These are phyloP conservation scores for Sarcophaga carnaria DNA, from an alignment of 2,888 invertebrate species.

Conservation along the genomic window DNA sequence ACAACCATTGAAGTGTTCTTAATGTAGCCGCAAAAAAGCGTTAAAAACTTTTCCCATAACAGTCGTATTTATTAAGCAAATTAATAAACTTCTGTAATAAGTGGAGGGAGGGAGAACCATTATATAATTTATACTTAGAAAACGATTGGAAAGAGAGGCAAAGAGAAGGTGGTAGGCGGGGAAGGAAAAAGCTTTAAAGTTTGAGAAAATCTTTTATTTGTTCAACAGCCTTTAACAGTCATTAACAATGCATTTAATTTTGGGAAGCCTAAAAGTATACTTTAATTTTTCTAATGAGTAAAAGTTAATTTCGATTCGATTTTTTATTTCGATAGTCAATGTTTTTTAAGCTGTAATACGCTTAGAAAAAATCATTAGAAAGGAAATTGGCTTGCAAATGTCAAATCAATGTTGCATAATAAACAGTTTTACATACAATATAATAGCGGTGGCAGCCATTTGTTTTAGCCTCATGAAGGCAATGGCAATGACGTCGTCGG, in stretches of 20 bases:
- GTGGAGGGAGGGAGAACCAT: not conserved
- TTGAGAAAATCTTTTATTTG: not conserved
- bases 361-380: constrained; percentile 20
- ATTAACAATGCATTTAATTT: not conserved
- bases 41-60: constrained; percentile 23
- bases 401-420: constrained; percentile 52
- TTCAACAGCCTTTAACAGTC: not conserved
- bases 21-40: not conserved
- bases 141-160: too few species aligned
- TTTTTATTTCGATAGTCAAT: not conserved
- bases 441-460: not conserved
- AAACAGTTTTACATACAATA: not conserved
- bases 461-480: not conserved
- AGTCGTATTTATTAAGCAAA: constrained; percentile 25
- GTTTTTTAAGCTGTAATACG: not conserved
- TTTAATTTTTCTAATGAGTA: too few species aligned
- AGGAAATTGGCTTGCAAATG: constrained; percentile 64
- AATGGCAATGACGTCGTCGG: too few species aligned
- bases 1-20: not conserved
- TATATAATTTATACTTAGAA: not conserved
- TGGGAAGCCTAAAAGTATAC: too few species aligned
- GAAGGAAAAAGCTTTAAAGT: not conserved
- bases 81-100: constrained; percentile 25
- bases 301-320: too few species aligned
- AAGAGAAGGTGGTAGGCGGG: not conserved